Conservation (phyloP, 2,797 vertebrate species). For the Ispidina lecontei region DNA sequence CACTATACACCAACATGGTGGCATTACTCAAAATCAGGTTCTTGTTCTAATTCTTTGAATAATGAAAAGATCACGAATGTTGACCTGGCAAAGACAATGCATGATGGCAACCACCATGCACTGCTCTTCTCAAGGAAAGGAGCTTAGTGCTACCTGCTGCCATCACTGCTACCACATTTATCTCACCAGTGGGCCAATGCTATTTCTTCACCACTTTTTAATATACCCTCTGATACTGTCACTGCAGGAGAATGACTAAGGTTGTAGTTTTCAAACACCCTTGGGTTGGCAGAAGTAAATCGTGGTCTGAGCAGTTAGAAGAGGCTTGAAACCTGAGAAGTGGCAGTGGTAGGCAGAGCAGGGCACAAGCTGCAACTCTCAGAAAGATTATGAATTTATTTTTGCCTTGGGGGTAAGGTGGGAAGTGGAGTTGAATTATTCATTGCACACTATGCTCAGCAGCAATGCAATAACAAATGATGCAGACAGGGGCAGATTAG, state of each 20-base stretch:
- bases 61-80: not conserved
- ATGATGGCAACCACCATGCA: rapidly evolving
- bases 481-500: not conserved
- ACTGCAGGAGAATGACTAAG: not conserved
- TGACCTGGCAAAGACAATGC: not conserved
- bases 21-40: not conserved
- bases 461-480: not conserved
- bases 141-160: not conserved
- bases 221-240: not conserved
- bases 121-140: not conserved
- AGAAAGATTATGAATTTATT: not conserved
- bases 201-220: not conserved
- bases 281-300: not conserved
- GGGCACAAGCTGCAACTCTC: not conserved
- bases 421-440: conserved; percentile 16
- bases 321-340: not conserved
- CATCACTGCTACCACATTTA: not conserved
- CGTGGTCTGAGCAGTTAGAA: rapidly evolving
- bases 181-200: not conserved
- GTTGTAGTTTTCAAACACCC: not conserved
- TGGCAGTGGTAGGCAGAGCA: not conserved
- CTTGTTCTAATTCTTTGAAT: not conserved
- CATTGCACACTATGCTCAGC: not conserved
- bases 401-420: not conserved
- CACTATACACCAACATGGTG: not conserved